A percentile compares a stretch with the other conserved stretches of the same genome.
Evolutionary conservation across 2,113 vertebrate genomes (phyloP).

Genomic region (Chionodraco myersi): DNA sequence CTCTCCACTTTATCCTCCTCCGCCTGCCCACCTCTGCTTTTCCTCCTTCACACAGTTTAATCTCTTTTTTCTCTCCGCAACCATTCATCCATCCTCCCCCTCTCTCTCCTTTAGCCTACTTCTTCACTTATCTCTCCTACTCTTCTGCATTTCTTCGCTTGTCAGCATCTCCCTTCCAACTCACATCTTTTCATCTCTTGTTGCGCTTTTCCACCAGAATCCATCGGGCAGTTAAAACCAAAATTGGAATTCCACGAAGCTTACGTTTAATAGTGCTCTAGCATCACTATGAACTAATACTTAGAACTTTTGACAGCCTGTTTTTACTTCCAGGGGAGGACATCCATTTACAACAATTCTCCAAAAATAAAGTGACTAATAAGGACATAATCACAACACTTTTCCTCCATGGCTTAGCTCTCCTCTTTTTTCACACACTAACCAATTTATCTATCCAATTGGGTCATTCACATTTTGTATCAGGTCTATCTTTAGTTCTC

Average conservation of each 20-base stretch:
- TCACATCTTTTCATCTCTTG: conserved; percentile 16
- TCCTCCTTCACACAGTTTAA: conserved; percentile 47
- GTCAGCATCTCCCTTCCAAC: neutral
- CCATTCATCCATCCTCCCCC: conserved; percentile 7
- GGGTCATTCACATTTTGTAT: neutral
- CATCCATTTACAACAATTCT: neutral
- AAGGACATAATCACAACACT: too few species aligned
- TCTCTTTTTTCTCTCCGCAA: neutral
- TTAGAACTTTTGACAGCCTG: conserved; percentile 1
- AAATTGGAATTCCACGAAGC: conserved; percentile 33
- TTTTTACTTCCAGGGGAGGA: neutral
- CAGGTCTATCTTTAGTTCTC: neutral
- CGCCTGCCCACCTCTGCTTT: conserved; percentile 25
- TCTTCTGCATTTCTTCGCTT: conserved; percentile 9
- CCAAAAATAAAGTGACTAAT: neutral
- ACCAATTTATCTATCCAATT: neutral
- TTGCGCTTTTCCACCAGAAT: conserved; percentile 15
- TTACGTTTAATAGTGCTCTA: conserved; percentile 5
- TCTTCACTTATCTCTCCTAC: conserved; percentile 11
- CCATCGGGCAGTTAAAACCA: conserved; percentile 15
- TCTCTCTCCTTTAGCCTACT: neutral
- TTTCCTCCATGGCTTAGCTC: neutral
- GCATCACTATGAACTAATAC: conserved; percentile 12
- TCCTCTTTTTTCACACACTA: neutral
- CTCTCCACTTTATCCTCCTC: conserved; percentile 58